These are phyloP conservation scores for Linurgus olivaceus DNA, from an alignment of 2,797 vertebrate genomes.

Conservation along the genomic window DNA sequence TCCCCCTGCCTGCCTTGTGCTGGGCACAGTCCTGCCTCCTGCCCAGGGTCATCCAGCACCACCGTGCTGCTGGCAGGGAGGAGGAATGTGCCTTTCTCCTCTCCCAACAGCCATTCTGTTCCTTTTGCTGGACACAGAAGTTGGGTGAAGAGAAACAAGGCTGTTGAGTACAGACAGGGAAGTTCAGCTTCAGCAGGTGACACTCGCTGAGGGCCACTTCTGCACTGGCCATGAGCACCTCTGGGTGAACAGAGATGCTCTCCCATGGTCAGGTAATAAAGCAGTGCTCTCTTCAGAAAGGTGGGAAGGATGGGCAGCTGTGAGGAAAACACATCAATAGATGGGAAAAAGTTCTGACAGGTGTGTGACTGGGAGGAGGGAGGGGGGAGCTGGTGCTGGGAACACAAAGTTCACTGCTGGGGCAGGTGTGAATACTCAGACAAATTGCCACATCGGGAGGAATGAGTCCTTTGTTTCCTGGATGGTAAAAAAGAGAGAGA, in stretches of 20 bases:
- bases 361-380: background rate
- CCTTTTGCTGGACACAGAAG: background rate
- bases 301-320: background rate
- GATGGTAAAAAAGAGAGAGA: background rate
- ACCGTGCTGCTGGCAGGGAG: background rate
- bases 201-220: background rate
- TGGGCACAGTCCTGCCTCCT: background rate
- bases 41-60: background rate
- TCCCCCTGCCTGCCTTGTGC: background rate
- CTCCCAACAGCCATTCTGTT: background rate
- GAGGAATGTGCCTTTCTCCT: background rate
- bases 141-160: background rate
- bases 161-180: background rate
- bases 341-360: background rate
- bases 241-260: background rate
- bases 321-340: background rate
- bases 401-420: background rate
- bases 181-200: background rate
- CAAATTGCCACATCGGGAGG: background rate
- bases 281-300: background rate
- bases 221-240: background rate
- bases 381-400: background rate
- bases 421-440: background rate
- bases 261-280: background rate
- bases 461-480: background rate